These are phyloP conservation scores for Phrynocephalus guinanensis DNA, from an alignment of 2,797 vertebrate species.

Conservation along the genomic window DNA sequence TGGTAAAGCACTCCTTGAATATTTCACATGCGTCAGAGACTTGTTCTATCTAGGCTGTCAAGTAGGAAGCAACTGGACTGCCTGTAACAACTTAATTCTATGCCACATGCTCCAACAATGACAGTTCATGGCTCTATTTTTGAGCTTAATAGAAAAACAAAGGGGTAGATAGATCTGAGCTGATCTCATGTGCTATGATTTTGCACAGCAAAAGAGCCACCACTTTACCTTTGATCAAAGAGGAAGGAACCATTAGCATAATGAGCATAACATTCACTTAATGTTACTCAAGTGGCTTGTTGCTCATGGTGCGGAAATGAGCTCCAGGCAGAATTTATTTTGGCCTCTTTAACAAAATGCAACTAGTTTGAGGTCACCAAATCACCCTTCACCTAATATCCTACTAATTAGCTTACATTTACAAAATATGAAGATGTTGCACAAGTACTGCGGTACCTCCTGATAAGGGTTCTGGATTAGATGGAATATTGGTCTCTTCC, in stretches of 20 bases:
- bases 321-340: background rate
- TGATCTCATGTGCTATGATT: background rate
- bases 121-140: background rate
- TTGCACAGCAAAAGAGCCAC: background rate
- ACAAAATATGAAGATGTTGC: background rate
- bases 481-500: background rate
- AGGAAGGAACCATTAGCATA: background rate
- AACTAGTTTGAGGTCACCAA: background rate
- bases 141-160: background rate
- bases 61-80: no score
- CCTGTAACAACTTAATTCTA: background rate
- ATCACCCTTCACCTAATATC: background rate
- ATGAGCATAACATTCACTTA: background rate
- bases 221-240: background rate
- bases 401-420: no score
- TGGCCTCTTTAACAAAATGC: background rate
- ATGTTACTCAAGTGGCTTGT: background rate
- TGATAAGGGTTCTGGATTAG: slow-evolving; percentile 4
- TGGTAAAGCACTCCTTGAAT: no score
- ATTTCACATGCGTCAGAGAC: no score
- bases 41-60: no score
- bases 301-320: background rate
- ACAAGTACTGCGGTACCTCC: background rate
- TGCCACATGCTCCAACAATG: background rate
- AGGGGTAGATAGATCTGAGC: no score